Base-by-base conservation (phyloP, 2,888 invertebrate species). In the Eupeodes latifasciatus region DNA sequence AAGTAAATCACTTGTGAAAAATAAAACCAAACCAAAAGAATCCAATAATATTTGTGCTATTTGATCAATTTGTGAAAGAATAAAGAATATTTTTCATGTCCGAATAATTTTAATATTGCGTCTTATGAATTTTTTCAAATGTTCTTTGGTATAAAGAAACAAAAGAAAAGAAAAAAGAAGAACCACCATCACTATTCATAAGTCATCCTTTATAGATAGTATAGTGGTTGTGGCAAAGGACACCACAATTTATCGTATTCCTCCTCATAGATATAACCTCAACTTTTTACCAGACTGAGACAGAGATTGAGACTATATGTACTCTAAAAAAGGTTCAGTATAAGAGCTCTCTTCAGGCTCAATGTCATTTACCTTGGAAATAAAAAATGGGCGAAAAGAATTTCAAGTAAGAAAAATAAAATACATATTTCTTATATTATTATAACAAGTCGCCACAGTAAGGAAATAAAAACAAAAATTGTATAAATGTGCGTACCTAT, bases 101-200 rank as follows among this genome's bases (percentile, higher is more conserved):
- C 88, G 75, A 88, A 88, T 88, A 88, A 85, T 88, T 85, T 85
- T 85, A 88, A 81, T 88, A 88, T 85, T 75, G 44, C 53, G 57
- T 84, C 84, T 85, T 78, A 85, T 81, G 81, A 85, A 79, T 81
- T 85, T 62, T 62, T 36, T 69, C 81, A 69, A 19, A 66, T 81
- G 69, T 78, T 64, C 88, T 81, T 77, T 19, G 51, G 59, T 3
- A 27, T 27, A 27, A 27, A 27, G 27, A 27, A 27, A 69, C 77
- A 36, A 1, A 34, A n/a, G 5, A 9, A 14, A 51, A 67, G 11
- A 40, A 12, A 16, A 40, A 53, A 6, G 7, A 69, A 69, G n/a
- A 53, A 44, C 40, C 75, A 69, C 74, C 78, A 72, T 72, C 72
- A 55, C 85, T 82, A 86, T 84, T 74, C 85, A 84, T 81, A 81